These are phyloP conservation scores for Polymixis lichenea DNA, from an alignment of 2,888 invertebrate genomes.

Conservation along the genomic window DNA sequence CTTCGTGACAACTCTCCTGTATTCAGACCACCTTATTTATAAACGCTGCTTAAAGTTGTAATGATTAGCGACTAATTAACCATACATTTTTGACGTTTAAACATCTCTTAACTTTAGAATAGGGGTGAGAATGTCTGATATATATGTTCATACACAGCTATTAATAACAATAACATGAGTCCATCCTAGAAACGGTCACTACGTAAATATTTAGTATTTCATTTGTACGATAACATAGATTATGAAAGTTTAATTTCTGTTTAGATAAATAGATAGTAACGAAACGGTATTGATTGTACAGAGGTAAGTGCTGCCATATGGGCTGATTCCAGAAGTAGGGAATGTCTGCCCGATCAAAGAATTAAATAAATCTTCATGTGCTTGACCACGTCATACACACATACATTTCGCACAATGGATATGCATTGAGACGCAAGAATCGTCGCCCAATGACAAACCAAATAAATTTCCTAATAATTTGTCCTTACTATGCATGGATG, in stretches of 20 bases:
- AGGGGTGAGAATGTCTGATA: not conserved
- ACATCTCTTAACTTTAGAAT: too few species aligned
- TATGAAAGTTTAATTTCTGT: conserved; percentile 3
- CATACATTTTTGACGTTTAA: too few species aligned
- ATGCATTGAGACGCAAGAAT: too few species aligned
- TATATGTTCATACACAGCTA: conserved; percentile 10
- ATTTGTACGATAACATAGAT: conserved; percentile 20
- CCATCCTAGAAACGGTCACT: conserved; percentile 8
- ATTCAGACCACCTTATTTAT: too few species aligned
- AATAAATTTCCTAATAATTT: too few species aligned
- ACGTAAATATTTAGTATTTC: conserved; percentile 25
- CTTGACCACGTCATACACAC: not conserved
- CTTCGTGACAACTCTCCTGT: conserved; percentile 1
- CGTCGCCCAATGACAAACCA: too few species aligned
- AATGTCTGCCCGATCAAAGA: not conserved
- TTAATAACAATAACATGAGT: conserved; percentile 27
- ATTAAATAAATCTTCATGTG: not conserved
- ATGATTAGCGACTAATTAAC: too few species aligned
- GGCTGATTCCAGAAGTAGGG: not conserved
- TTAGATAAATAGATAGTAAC: not conserved
- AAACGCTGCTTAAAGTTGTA: too few species aligned
- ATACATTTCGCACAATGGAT: too few species aligned
- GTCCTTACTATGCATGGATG: too few species aligned
- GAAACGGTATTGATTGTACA: conserved; percentile 1
- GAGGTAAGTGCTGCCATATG: not conserved